Percentiles rank a stretch among this genome's conserved stretches.
phyloP scores from a whole-genome alignment of 2,888 invertebrate genomes.

The Tridacna gigas region DNA sequence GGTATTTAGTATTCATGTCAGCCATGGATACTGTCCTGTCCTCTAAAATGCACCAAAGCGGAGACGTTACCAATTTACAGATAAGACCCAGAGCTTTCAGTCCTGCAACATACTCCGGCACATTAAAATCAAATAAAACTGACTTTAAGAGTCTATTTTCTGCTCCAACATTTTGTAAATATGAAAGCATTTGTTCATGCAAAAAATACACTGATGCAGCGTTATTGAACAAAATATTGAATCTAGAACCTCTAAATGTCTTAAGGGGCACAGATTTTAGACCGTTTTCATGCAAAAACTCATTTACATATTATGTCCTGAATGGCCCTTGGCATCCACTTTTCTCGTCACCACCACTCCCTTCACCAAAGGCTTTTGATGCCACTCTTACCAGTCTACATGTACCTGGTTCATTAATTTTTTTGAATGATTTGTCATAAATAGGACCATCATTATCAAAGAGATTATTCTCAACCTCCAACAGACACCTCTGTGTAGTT shows the following conservation, averaged over 20 bases:
- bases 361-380: conserved; percentile 50
- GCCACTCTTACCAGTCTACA: conserved; percentile 44
- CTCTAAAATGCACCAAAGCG: conserved; percentile 42
- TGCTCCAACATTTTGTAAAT: conserved; percentile 34
- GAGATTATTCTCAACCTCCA: conserved; percentile 28
- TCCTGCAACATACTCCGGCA: conserved; percentile 32
- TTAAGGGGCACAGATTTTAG: conserved; percentile 34
- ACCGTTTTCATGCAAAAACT: conserved; percentile 7
- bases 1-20: conserved; percentile 45
- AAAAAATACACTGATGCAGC: conserved; percentile 51
- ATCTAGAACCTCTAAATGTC: conserved; percentile 40
- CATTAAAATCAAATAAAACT: conserved; percentile 30
- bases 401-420: conserved; percentile 37
- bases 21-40: conserved; percentile 23
- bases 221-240: conserved; percentile 44
- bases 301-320: conserved; percentile 19
- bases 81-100: conserved; percentile 34
- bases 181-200: conserved; percentile 45
- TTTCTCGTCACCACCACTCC: conserved; percentile 50
- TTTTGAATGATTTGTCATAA: conserved; percentile 34
- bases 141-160: conserved; percentile 50
- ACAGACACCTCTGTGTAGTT: conserved; percentile 28
- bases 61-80: conserved; percentile 32
- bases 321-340: conserved; percentile 46
- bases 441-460: conserved; percentile 35